Evolutionary conservation across 2,113 vertebrate species (phyloP).

Genomic region (Sarotherodon lohbergeri): DNA sequence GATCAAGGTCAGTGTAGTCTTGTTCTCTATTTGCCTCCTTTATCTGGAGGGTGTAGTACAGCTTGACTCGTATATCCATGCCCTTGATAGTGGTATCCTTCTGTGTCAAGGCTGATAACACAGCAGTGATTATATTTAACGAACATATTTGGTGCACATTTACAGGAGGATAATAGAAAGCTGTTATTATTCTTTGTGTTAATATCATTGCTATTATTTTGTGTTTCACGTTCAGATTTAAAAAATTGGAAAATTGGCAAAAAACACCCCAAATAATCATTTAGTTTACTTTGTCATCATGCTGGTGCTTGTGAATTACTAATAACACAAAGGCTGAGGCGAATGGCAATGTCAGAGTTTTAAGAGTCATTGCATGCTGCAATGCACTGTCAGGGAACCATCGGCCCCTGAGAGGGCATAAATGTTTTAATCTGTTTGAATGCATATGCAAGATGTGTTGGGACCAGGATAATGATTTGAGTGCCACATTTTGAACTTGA

Average conservation of each 20-base stretch:
- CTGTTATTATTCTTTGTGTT: background rate
- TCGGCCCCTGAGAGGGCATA: background rate
- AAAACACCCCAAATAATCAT: fast-evolving
- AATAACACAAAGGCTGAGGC: background rate
- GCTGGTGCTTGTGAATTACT: background rate
- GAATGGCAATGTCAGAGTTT: background rate
- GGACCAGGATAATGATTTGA: no score
- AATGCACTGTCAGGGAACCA: fast-evolving
- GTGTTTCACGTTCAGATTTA: background rate
- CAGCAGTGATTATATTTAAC: background rate
- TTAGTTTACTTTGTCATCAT: background rate
- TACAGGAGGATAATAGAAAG: background rate
- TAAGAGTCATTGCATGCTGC: background rate
- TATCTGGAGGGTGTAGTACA: background rate
- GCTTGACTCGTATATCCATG: constrained; percentile 8
- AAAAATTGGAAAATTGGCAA: background rate
- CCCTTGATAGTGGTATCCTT: background rate
- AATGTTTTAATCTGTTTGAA: background rate
- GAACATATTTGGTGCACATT: background rate
- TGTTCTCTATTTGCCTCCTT: background rate
- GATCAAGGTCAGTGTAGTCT: background rate
- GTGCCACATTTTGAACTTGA: background rate
- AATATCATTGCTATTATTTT: background rate
- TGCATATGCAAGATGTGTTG: background rate
- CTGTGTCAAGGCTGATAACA: background rate